These are phyloP conservation scores for Lampris incognitus DNA, from an alignment of 2,113 vertebrate genomes.

Conservation along the genomic window DNA sequence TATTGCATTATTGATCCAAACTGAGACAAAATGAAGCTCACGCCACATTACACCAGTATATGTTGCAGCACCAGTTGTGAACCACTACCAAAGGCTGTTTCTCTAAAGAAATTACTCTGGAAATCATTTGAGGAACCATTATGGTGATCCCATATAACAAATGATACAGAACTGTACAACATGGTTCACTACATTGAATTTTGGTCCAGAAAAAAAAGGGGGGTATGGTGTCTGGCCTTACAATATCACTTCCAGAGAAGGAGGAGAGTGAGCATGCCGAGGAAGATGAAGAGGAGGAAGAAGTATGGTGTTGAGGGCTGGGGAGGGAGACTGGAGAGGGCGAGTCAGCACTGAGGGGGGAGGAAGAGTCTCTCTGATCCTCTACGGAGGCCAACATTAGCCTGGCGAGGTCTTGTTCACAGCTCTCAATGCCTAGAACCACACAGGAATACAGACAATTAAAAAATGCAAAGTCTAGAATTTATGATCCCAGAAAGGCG, in stretches of 20 bases:
- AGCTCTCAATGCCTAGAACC: constrained; percentile 64
- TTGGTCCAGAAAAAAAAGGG: not conserved
- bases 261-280: constrained; percentile 86
- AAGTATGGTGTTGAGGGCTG: constrained; percentile 86
- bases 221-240: constrained; percentile 73
- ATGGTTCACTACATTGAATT: too few relatives aligned
- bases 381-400: constrained; percentile 75
- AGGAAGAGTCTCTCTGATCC: constrained; percentile 82
- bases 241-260: constrained; percentile 90
- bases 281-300: constrained; percentile 84
- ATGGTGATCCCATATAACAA: too few relatives aligned
- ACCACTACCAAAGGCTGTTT: too few relatives aligned
- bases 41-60: too few relatives aligned
- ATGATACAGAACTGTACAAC: too few relatives aligned
- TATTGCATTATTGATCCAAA: too few relatives aligned
- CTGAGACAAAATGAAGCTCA: too few relatives aligned
- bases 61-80: too few relatives aligned
- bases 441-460: constrained; percentile 13
- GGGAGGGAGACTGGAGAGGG: constrained; percentile 84
- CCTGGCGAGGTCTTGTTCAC: constrained; percentile 76
- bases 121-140: too few relatives aligned
- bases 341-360: constrained; percentile 80
- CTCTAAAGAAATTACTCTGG: too few relatives aligned
- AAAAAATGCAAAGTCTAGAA: not conserved
- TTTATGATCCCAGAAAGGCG: not conserved